Evolutionary conservation across 2,113 vertebrate genomes (phyloP).

Genomic region (Motacilla tschutschensis): DNA sequence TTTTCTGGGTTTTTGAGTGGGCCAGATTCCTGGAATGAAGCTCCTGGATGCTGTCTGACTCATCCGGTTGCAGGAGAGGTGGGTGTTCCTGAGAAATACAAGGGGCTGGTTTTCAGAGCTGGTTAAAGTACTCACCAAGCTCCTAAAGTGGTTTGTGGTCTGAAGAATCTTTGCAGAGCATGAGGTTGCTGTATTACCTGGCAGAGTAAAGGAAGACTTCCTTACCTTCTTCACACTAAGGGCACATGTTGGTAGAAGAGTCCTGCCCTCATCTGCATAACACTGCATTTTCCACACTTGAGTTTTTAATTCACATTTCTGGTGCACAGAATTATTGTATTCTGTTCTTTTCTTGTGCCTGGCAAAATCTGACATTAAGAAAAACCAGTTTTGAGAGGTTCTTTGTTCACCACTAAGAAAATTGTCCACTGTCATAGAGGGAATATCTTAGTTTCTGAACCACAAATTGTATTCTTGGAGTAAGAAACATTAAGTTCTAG

Average conservation of each 20-base stretch:
- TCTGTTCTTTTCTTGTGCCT: neutral
- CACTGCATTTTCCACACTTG: neutral
- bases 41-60: neutral
- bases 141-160: neutral
- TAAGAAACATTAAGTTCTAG: neutral
- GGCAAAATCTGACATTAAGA: neutral
- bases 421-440: neutral
- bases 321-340: neutral
- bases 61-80: neutral
- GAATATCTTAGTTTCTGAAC: neutral
- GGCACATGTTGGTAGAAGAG: neutral
- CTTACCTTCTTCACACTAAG: neutral
- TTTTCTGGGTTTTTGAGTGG: neutral
- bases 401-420: neutral
- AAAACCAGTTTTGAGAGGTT: neutral
- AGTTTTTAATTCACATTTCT: neutral
- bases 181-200: slow-evolving; percentile 11
- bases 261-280: neutral
- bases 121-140: neutral
- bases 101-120: neutral
- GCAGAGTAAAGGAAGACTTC: neutral
- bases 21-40: neutral
- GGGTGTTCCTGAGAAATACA: neutral
- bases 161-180: neutral
- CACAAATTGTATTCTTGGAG: neutral